Evolutionary conservation across 2,888 invertebrate species (phyloP).

Genomic region (Apodemia mormo): DNA sequence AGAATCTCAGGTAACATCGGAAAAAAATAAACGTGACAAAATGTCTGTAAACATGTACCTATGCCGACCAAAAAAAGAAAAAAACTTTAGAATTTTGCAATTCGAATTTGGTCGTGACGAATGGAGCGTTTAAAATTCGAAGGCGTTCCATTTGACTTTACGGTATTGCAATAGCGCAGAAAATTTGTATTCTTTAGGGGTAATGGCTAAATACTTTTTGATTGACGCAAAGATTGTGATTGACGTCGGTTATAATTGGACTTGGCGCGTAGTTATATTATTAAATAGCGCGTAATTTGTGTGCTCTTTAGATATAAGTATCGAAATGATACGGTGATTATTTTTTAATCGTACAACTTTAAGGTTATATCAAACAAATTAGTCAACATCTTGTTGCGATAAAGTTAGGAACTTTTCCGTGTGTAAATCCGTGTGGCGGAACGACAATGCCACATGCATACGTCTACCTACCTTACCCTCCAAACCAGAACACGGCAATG

Average conservation of each 20-base stretch:
- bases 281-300: slow-evolving; percentile 56
- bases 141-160: slow-evolving; percentile 72
- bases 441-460: too few species aligned
- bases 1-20: slow-evolving; percentile 65
- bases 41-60: slow-evolving; percentile 81
- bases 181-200: slow-evolving; percentile 54
- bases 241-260: slow-evolving; percentile 53
- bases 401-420: not conserved
- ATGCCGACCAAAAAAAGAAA: slow-evolving; percentile 53
- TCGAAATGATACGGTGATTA: slow-evolving; percentile 33
- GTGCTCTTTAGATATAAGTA: slow-evolving; percentile 36
- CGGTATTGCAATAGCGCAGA: slow-evolving; percentile 65
- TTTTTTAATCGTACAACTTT: slow-evolving; percentile 25
- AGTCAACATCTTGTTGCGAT: not conserved
- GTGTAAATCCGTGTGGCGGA: too few species aligned
- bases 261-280: slow-evolving; percentile 53
- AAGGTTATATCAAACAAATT: not conserved
- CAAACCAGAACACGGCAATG: too few species aligned
- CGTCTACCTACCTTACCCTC: too few species aligned
- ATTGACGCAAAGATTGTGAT: slow-evolving; percentile 51
- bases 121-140: slow-evolving; percentile 62
- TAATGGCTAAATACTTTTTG: slow-evolving; percentile 67
- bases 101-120: slow-evolving; percentile 53
- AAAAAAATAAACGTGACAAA: slow-evolving; percentile 78
- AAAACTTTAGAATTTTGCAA: slow-evolving; percentile 49